A percentile compares a stretch with the other conserved stretches of the same genome.
Conservation (phyloP, 2,888 invertebrate species). For the Axea sp. region DNA sequence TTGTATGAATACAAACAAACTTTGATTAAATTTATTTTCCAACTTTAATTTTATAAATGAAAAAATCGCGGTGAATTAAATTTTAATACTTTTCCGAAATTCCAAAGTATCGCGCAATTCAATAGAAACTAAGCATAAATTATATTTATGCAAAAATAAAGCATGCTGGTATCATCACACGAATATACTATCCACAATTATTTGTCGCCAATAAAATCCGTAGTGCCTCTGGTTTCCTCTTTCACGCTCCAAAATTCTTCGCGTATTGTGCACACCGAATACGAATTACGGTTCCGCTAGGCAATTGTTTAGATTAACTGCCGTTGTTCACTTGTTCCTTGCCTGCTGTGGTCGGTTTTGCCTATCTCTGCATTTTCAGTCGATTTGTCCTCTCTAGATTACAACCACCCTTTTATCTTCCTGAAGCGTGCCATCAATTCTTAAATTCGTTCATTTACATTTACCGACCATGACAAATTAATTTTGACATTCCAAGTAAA, state of each 20-base stretch:
- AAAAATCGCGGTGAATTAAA: too few species aligned
- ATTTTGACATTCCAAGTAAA: too few species aligned
- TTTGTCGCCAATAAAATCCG: conserved; percentile 27
- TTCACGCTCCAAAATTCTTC: conserved; percentile 51
- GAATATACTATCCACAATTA: conserved; percentile 23
- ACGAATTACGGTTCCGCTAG: conserved; percentile 37
- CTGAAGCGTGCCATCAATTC: conserved; percentile 20
- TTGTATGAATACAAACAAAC: too few species aligned
- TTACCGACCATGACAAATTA: conserved; percentile 2
- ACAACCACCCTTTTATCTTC: conserved; percentile 36
- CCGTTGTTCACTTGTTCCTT: conserved; percentile 45
- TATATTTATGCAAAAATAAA: too few species aligned
- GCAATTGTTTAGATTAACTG: conserved; percentile 59
- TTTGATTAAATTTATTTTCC: too few species aligned
- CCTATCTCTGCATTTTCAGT: conserved; percentile 37
- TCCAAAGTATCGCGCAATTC: too few species aligned
- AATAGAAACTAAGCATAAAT: too few species aligned
- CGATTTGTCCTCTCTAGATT: conserved; percentile 18
- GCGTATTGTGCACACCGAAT: conserved; percentile 42
- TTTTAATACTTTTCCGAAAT: too few species aligned
- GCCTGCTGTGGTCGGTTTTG: conserved; percentile 24
- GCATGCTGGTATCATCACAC: too few species aligned
- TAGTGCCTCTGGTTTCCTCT: conserved; percentile 34
- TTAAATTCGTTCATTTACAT: conserved; percentile 18
- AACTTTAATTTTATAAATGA: too few species aligned